Percentiles rank a stretch among this genome's conserved stretches.
phyloP scores from a whole-genome alignment of 2,797 vertebrate genomes.

The Manis pentadactyla region DNA sequence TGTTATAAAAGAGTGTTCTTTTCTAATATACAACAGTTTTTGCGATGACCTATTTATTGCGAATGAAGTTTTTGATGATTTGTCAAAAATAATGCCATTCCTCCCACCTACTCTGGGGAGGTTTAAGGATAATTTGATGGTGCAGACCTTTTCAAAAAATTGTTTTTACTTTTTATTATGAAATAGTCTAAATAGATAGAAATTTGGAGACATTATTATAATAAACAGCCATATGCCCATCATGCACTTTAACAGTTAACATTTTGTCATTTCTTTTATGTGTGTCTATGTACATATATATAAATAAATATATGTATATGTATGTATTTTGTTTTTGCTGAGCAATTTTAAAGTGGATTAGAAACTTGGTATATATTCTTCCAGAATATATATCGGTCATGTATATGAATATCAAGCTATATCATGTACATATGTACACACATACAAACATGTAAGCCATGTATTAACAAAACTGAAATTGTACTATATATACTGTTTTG shows the following conservation, averaged over 20 bases:
- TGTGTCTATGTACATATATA: not conserved
- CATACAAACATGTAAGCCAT: not conserved
- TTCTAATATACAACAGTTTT: not conserved
- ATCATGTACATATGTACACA: not conserved
- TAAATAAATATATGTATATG: no score
- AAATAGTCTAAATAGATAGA: not conserved
- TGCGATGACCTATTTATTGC: not conserved
- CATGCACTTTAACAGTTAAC: not conserved
- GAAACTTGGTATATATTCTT: not conserved
- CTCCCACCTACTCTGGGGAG: not conserved
- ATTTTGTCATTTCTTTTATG: not conserved
- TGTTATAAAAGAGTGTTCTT: not conserved
- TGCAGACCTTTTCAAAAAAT: not conserved
- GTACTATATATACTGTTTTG: not conserved
- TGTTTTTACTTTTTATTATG: not conserved
- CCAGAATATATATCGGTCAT: not conserved
- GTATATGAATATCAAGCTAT: not conserved
- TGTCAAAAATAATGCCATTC: not conserved
- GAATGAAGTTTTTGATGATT: not conserved
- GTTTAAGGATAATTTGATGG: not conserved
- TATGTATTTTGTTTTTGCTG: not conserved
- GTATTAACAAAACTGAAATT: not conserved
- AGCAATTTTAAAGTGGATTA: conserved; percentile 27
- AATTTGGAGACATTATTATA: not conserved
- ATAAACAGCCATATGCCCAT: not conserved